Conservation (phyloP, 2,797 vertebrate genomes). For the Manis crassicaudata region DNA sequence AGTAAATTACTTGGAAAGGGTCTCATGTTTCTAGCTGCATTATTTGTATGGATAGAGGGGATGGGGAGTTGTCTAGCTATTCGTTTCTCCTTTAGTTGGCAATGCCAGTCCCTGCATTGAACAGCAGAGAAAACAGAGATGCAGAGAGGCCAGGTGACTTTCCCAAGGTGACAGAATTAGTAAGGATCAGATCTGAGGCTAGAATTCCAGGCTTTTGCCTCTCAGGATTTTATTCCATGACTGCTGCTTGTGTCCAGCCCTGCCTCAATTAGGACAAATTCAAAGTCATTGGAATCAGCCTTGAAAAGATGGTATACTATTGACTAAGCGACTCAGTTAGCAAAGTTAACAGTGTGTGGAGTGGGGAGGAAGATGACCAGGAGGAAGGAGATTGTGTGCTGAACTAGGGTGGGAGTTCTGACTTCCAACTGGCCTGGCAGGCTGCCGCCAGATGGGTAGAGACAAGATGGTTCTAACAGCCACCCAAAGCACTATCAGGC, state of each 20-base stretch:
- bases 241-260: not conserved
- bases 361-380: not conserved
- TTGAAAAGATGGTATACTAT: not conserved
- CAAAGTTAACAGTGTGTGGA: not conserved
- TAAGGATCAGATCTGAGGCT: not conserved
- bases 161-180: conserved; percentile 18
- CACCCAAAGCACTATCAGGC: not conserved
- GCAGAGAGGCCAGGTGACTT: not conserved
- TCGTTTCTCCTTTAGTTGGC: conserved; percentile 51
- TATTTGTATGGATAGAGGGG: not conserved
- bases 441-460: not conserved
- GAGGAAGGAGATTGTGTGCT: not conserved
- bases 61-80: not conserved
- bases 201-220: not conserved
- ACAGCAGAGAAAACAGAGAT: conserved; percentile 32
- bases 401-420: not conserved
- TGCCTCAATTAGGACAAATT: not conserved
- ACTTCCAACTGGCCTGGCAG: not conserved
- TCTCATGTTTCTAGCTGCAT: not conserved
- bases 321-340: not conserved
- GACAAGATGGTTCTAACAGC: not conserved
- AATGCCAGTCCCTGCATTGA: conserved; percentile 29
- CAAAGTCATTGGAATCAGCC: not conserved
- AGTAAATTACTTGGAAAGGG: conserved; percentile 64
- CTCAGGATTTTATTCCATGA: not conserved